Evolutionary conservation across 2,113 vertebrate genomes (phyloP).

Genomic region (Megaceryle torquata): DNA sequence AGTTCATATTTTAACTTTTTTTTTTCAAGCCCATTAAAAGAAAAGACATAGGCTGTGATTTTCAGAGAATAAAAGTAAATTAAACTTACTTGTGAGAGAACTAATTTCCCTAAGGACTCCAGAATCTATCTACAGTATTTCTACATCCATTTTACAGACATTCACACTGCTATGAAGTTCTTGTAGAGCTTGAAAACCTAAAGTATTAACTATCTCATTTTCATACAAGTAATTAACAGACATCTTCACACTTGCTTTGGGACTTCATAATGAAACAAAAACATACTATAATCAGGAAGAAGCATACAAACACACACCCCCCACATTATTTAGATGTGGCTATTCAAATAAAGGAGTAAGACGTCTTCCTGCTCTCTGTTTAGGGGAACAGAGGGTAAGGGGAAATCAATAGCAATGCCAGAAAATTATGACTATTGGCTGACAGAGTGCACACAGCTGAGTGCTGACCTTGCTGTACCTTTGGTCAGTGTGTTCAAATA

Average conservation of each 20-base stretch:
- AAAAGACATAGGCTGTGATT: not conserved
- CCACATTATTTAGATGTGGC: not conserved
- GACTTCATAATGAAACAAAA: not conserved
- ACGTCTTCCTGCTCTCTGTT: not conserved
- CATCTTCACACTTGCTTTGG: not conserved
- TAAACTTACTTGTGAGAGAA: conserved; percentile 48
- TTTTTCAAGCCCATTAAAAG: not conserved
- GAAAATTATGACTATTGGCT: not conserved
- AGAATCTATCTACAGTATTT: conserved; percentile 23
- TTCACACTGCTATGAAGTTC: conserved; percentile 1
- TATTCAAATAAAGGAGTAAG: not conserved
- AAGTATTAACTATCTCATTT: conserved; percentile 1
- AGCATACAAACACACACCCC: not conserved
- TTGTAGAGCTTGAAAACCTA: not conserved
- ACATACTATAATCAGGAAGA: not conserved
- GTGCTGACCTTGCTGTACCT: not conserved
- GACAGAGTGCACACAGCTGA: not conserved
- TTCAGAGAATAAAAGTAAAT: conserved; percentile 60
- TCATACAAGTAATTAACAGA: not conserved
- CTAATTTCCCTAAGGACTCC: conserved; percentile 45
- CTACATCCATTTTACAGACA: not conserved
- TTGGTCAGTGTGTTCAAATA: not conserved
- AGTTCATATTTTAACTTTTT: not conserved
- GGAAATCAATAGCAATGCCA: not conserved
- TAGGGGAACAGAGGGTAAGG: not conserved